Conservation (phyloP, 2,113 vertebrate genomes). For the Orthonyx spaldingii region DNA sequence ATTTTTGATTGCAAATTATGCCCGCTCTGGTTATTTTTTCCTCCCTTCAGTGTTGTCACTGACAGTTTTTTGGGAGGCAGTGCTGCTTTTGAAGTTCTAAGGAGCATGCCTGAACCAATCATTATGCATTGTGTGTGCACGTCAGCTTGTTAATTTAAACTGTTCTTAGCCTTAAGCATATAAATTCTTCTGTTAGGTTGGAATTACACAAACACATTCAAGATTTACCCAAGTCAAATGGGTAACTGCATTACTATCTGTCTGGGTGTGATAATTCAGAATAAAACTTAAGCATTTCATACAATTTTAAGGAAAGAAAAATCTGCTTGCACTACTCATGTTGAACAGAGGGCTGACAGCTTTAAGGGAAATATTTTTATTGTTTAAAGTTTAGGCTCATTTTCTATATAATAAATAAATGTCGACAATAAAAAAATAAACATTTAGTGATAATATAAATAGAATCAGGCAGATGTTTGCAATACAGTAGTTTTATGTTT, state of each 20-base stretch:
- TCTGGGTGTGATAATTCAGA: neutral
- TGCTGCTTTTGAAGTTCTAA: neutral
- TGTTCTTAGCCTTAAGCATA: neutral
- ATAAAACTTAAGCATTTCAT: neutral
- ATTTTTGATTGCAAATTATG: neutral
- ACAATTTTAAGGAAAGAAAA: neutral
- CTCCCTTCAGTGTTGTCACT: neutral
- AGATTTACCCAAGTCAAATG: neutral
- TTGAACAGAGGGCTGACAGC: neutral
- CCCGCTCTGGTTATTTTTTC: rapidly evolving
- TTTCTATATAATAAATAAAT: neutral
- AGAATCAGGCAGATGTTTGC: neutral
- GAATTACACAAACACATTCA: neutral
- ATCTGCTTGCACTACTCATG: neutral
- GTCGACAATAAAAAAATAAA: neutral
- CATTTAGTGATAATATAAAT: neutral
- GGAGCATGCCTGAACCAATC: neutral
- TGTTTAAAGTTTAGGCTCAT: neutral
- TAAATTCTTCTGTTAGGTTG: neutral
- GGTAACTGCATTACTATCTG: neutral
- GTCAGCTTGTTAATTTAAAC: neutral
- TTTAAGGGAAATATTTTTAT: neutral
- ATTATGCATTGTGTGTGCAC: neutral
- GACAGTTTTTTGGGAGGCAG: neutral
- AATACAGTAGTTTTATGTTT: neutral